Evolutionary conservation across 2,888 invertebrate species (phyloP), one percentile per base, ranked within the genome.

Genomic region (Saturnia japonica): DNA sequence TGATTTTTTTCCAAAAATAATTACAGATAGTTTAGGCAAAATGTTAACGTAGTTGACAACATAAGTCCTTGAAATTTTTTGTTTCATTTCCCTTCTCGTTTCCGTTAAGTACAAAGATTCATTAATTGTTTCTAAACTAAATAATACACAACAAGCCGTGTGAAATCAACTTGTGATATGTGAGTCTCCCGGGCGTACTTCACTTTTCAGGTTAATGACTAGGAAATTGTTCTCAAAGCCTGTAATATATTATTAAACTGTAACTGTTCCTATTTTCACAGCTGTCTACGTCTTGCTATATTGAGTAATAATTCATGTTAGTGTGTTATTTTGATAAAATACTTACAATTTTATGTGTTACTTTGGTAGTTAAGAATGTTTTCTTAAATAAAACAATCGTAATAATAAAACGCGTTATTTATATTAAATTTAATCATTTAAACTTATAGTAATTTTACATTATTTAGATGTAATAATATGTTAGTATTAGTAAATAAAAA

Each of bases 301-400:
- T 82, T 80, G 80, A 78, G 77, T 77, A 78, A 80, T 82, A 82
- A 77, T 76, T 82, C 80, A 81, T 81, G 82, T 74, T 73, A 40
- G 73, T 77, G 79, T 57, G 19, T 79, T 82, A 81, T 82, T 80
- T 77, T 76, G 73, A 19, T 40, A 16, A 57, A 25, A 28, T 25
- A 14, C 25, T 25, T 57, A 25, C 25, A 57, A 57, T 25, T 57
- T 25, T 28, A 25, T 57, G 25, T 57, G 22, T 1, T 25, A 25
- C 25, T 25, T 25, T 25, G 1, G 25, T 1, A 25, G 25, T 25
- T 22, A 1, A 28, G 57, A 12, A 25, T 54, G 54, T 54, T 54
- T 47, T 16, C 47, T 47, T 47, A 47, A 47, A 19, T 47, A 47
- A 4, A 7, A 1, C 47, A 19, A 19, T 19, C 47, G 54, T 22